Evolutionary conservation across 1,140 invertebrate genomes (phyloP).

Genomic region (Pogonomyrmex californicus): DNA sequence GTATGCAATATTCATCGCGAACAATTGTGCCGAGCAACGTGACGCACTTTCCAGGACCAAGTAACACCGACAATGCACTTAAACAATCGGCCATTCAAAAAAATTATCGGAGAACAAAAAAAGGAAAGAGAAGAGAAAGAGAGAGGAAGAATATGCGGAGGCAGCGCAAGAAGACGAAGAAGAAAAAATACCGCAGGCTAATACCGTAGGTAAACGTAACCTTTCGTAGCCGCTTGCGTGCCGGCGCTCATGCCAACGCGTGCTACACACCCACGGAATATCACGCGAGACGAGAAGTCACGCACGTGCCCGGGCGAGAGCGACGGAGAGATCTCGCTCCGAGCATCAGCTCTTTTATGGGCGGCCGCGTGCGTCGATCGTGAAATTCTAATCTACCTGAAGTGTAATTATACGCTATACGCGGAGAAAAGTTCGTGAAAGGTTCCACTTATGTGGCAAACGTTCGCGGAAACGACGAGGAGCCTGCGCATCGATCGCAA

Average conservation of each 20-base stretch:
- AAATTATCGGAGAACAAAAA: background rate
- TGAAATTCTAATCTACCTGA: conserved; percentile 43
- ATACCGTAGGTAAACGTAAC: conserved; percentile 54
- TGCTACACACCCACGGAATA: conserved; percentile 50
- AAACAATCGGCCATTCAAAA: conserved; percentile 16
- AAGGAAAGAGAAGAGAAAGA: background rate
- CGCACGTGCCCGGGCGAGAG: conserved; percentile 21
- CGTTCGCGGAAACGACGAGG: background rate
- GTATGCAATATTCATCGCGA: conserved; percentile 10
- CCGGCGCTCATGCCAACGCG: conserved; percentile 42
- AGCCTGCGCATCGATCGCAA: background rate
- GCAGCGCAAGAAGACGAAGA: background rate
- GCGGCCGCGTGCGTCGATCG: conserved; percentile 35
- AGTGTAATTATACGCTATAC: conserved; percentile 25
- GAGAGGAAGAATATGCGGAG: background rate
- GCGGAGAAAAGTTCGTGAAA: conserved; percentile 18
- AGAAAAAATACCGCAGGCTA: conserved; percentile 37
- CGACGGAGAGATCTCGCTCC: conserved; percentile 37
- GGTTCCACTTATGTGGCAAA: conserved; percentile 6
- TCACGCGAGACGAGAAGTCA: conserved; percentile 58
- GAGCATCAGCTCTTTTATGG: conserved; percentile 24
- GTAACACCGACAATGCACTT: background rate
- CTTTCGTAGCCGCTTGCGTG: conserved; percentile 56
- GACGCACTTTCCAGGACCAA: background rate
- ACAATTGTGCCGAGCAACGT: background rate